Evolutionary conservation across 2,113 vertebrate species (phyloP).

Genomic region (Onychostoma macrolepis): DNA sequence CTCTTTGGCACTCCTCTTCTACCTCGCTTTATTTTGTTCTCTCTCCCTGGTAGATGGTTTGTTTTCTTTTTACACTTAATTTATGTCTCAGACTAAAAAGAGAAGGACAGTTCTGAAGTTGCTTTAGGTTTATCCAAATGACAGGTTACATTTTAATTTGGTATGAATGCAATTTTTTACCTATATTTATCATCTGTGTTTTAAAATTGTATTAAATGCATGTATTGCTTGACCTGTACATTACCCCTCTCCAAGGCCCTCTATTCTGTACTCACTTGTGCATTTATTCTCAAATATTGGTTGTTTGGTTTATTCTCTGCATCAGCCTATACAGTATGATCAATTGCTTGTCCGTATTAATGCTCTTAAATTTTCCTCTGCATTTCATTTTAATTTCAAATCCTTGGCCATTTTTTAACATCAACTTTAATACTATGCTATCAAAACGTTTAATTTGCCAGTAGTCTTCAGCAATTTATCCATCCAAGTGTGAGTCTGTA

Average conservation of each 20-base stretch:
- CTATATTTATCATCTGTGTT: not conserved
- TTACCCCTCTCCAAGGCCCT: not conserved
- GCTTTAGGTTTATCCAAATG: not conserved
- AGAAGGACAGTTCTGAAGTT: conserved; percentile 18
- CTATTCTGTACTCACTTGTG: not conserved
- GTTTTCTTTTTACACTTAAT: conserved; percentile 39
- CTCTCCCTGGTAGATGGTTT: not conserved
- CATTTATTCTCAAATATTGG: not conserved
- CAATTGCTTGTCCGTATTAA: not conserved
- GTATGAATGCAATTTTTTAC: not conserved
- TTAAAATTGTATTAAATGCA: not conserved
- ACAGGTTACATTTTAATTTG: not conserved
- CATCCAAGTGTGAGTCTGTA: conserved; percentile 19
- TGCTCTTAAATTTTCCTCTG: not conserved
- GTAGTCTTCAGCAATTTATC: not conserved
- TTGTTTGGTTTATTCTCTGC: not conserved
- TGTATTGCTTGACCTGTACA: not conserved
- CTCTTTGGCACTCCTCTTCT: conserved; percentile 9
- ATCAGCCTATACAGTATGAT: not conserved
- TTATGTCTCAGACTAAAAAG: conserved; percentile 29
- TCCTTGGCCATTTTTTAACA: conserved; percentile 6
- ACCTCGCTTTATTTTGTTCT: not conserved
- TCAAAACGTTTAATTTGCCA: not conserved
- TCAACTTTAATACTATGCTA: not conserved
- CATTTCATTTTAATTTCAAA: not conserved